These are phyloP conservation scores for Spodoptera frugiperda DNA, from an alignment of 1,140 invertebrate genomes.

Conservation along the genomic window DNA sequence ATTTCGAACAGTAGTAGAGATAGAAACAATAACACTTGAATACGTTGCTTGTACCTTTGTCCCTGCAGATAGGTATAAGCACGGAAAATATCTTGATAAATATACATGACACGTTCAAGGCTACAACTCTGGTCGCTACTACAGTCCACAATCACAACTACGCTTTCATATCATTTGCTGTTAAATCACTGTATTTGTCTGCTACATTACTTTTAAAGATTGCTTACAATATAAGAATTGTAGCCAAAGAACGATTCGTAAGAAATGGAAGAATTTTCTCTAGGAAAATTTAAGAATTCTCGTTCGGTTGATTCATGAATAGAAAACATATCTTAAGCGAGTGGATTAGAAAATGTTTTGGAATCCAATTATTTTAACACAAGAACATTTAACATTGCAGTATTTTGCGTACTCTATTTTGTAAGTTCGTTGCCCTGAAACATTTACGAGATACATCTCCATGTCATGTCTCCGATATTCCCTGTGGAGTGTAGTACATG, in stretches of 20 bases:
- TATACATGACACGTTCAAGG: constrained; percentile 19
- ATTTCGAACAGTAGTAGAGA: too few relatives aligned
- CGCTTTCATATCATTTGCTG: constrained; percentile 5
- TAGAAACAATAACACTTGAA: not conserved
- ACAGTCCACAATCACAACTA: not conserved
- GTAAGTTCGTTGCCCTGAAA: constrained; percentile 4
- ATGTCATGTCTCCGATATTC: not conserved
- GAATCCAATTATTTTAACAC: not conserved
- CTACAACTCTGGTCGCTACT: not conserved
- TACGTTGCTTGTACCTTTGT: not conserved
- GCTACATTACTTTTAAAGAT: constrained; percentile 1
- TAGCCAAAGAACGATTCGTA: not conserved
- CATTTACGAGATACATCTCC: constrained; percentile 20
- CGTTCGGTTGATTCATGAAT: constrained; percentile 26
- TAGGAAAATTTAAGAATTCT: not conserved
- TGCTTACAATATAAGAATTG: constrained; percentile 1
- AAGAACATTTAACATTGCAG: too few relatives aligned
- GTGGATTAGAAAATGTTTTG: constrained; percentile 17
- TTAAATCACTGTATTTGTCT: constrained; percentile 18
- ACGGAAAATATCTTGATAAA: constrained; percentile 2
- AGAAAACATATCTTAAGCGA: constrained; percentile 8
- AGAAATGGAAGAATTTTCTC: constrained; percentile 7
- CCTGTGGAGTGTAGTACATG: not conserved
- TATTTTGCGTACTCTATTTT: constrained; percentile 8
- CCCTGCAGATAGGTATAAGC: too few relatives aligned